Evolutionary conservation across 2,888 invertebrate genomes (phyloP).

Genomic region (Neoascia interrupta): DNA sequence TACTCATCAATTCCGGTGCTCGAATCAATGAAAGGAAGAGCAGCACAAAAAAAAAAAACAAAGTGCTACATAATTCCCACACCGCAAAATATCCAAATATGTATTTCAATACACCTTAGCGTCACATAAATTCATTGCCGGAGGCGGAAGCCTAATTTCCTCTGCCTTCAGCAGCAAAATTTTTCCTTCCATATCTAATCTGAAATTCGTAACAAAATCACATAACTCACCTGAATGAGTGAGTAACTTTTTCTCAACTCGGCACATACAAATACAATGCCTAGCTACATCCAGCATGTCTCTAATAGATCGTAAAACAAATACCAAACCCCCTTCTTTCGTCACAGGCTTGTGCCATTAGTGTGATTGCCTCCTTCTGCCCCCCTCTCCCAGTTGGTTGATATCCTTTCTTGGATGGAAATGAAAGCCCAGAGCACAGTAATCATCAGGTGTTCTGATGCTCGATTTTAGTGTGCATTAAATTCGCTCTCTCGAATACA

Average conservation of each 20-base stretch:
- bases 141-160: conserved; percentile 62
- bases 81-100: conserved; percentile 33
- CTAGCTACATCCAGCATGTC: conserved; percentile 24
- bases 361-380: conserved; percentile 47
- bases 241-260: conserved; percentile 12
- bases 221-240: conserved; percentile 37
- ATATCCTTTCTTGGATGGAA: no score
- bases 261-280: conserved; percentile 5
- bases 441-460: conserved; percentile 61
- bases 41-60: conserved; percentile 8
- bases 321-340: conserved; percentile 14
- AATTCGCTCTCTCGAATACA: conserved; percentile 11
- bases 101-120: conserved; percentile 46
- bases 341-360: conserved; percentile 38
- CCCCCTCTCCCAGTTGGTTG: not conserved
- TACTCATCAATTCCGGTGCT: conserved; percentile 5
- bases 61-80: conserved; percentile 16
- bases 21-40: not conserved
- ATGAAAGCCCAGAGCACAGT: conserved; percentile 11
- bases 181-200: conserved; percentile 30
- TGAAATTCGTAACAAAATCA: conserved; percentile 32
- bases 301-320: conserved; percentile 55
- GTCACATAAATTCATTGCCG: conserved; percentile 53
- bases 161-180: conserved; percentile 29
- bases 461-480: conserved; percentile 36